A percentile compares a stretch with the other conserved stretches of the same genome.
Evolutionary conservation across 2,888 invertebrate genomes (phyloP).

Genomic region (Rutpela maculata): DNA sequence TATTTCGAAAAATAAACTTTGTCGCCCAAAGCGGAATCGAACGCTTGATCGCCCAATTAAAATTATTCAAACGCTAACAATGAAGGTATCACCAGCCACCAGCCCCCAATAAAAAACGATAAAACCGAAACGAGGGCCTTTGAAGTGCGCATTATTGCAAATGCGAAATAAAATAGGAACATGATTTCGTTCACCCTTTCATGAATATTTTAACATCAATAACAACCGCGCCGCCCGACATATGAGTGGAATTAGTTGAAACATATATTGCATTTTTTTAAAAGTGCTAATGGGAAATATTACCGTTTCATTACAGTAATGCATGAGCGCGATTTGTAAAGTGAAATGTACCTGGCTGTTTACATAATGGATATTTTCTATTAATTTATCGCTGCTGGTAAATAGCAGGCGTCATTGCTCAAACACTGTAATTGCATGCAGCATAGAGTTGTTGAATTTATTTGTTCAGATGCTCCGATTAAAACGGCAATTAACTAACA

Average conservation of each 20-base stretch:
- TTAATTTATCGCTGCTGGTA: neutral
- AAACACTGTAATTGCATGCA: neutral
- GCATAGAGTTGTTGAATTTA: neutral
- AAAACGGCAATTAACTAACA: neutral
- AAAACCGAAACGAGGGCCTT: neutral
- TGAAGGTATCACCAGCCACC: neutral
- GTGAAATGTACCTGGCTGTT: neutral
- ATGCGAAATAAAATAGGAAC: conserved; percentile 3
- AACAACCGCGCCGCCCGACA: neutral
- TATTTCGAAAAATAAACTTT: too few species aligned
- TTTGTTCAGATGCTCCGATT: neutral
- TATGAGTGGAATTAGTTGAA: neutral
- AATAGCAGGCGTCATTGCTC: neutral
- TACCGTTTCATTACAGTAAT: neutral
- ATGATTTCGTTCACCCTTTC: neutral
- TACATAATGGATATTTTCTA: neutral
- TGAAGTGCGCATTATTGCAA: conserved; percentile 3
- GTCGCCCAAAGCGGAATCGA: neutral
- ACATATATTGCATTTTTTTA: conserved; percentile 6
- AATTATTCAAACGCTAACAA: neutral
- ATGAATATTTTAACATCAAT: conserved; percentile 7
- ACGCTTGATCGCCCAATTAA: neutral
- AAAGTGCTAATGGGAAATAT: neutral
- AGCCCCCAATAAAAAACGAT: neutral
- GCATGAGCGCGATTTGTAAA: conserved; percentile 3